phyloP scores from a whole-genome alignment of 2,113 vertebrate species.

The Etheostoma spectabile region DNA sequence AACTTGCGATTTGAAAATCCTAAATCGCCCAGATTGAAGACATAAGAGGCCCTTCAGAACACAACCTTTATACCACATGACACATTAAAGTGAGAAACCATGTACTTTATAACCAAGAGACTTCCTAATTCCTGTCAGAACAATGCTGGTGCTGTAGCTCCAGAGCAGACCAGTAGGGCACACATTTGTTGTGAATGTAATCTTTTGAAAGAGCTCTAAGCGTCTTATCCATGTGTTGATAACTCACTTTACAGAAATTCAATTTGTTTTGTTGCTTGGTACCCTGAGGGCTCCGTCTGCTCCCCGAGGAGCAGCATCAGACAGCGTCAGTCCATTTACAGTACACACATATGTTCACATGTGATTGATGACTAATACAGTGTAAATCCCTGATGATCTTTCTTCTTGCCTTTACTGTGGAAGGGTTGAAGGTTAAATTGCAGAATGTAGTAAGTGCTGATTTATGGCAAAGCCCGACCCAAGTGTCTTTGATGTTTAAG shows the following conservation, averaged over 20 bases:
- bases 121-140: background rate
- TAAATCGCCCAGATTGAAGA: background rate
- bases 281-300: background rate
- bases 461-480: background rate
- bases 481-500: too few species aligned
- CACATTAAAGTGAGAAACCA: background rate
- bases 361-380: background rate
- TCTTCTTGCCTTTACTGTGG: background rate
- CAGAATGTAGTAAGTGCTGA: background rate
- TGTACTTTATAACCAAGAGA: background rate
- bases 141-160: background rate
- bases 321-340: background rate
- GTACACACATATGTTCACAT: background rate
- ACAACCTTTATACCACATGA: background rate
- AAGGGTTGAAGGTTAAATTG: background rate
- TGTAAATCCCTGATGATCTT: background rate
- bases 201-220: background rate
- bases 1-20: background rate
- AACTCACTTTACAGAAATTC: slow-evolving; percentile 14
- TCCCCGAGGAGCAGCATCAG: background rate
- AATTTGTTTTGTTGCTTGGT: slow-evolving; percentile 3
- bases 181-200: slow-evolving; percentile 32
- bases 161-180: background rate
- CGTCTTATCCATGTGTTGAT: slow-evolving; percentile 27
- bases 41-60: background rate